Evolutionary conservation across 1,140 invertebrate genomes (phyloP).

Genomic region (Hyphantria cunea): DNA sequence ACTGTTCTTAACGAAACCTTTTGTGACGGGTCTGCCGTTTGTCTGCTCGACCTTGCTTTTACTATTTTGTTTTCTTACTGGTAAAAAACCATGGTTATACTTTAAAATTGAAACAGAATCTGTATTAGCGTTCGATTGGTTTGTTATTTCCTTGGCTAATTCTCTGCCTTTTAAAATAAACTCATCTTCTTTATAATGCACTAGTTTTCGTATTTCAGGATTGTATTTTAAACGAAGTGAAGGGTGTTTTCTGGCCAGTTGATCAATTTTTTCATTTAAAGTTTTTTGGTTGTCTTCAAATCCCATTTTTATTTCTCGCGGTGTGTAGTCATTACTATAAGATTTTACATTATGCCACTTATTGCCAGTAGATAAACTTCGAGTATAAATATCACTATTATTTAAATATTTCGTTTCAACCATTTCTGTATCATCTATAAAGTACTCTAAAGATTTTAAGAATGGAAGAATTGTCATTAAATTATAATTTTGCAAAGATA

Average conservation of each 20-base stretch:
- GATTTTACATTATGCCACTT: slow-evolving; percentile 72
- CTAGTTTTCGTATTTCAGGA: slow-evolving; percentile 47
- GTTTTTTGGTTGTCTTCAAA: slow-evolving; percentile 33
- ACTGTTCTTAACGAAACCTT: slow-evolving; percentile 10
- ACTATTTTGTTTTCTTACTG: slow-evolving; percentile 42
- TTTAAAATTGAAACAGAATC: slow-evolving; percentile 57
- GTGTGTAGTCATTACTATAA: slow-evolving; percentile 62
- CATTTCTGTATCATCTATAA: slow-evolving; percentile 35
- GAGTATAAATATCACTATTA: slow-evolving; percentile 48
- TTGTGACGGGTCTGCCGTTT: background rate
- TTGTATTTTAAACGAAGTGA: slow-evolving; percentile 57
- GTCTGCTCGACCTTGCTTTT: slow-evolving; percentile 25
- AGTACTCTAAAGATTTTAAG: slow-evolving; percentile 63
- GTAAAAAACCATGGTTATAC: slow-evolving; percentile 62
- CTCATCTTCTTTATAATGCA: slow-evolving; percentile 37
- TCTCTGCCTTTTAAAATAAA: slow-evolving; percentile 44
- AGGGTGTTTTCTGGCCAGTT: slow-evolving; percentile 52
- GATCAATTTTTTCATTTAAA: slow-evolving; percentile 40
- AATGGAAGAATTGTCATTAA: slow-evolving; percentile 57
- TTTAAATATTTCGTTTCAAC: slow-evolving; percentile 32
- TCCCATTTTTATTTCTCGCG: slow-evolving; percentile 47
- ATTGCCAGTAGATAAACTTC: slow-evolving; percentile 53
- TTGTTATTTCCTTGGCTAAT: slow-evolving; percentile 54
- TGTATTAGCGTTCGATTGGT: slow-evolving; percentile 46
- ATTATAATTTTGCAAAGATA: slow-evolving; percentile 36